A percentile compares a stretch with the other conserved stretches of the same genome.
phyloP scores from a whole-genome alignment of 2,888 invertebrate species.

The Anoplius nigerrimus region DNA sequence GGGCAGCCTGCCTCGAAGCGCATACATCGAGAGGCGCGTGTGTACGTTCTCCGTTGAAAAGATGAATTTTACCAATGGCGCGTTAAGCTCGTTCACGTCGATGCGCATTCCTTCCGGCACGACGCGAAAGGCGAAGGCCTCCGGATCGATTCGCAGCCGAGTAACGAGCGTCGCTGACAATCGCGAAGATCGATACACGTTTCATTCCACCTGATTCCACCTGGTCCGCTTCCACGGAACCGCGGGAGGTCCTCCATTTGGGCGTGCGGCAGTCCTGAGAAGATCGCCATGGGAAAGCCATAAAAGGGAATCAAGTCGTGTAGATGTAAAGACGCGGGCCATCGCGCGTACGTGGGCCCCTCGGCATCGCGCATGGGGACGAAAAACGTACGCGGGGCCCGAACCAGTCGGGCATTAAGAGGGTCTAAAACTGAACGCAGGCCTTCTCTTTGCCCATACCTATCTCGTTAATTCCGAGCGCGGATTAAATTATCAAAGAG shows the following conservation, averaged over 20 bases:
- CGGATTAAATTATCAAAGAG: too few species aligned
- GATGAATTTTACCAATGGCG: too few species aligned
- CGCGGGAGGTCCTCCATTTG: slow-evolving; percentile 56
- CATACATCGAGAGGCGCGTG: too few species aligned
- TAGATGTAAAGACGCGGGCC: slow-evolving; percentile 33
- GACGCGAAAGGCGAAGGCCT: too few species aligned
- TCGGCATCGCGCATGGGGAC: neutral
- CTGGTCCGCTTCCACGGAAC: slow-evolving; percentile 34
- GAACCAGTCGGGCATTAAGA: slow-evolving; percentile 4
- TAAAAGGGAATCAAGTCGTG: slow-evolving; percentile 52
- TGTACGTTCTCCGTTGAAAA: too few species aligned
- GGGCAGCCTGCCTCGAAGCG: too few species aligned
- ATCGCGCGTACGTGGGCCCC: slow-evolving; percentile 37
- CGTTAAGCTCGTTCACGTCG: too few species aligned
- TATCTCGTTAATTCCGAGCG: too few species aligned
- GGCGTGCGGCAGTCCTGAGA: slow-evolving; percentile 46
- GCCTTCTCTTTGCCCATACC: too few species aligned
- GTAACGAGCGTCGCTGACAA: slow-evolving; percentile 38
- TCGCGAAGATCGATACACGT: slow-evolving; percentile 24
- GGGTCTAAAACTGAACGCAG: neutral
- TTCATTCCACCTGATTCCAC: slow-evolving; percentile 1
- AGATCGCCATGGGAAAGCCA: slow-evolving; percentile 53
- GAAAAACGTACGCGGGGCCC: slow-evolving; percentile 4
- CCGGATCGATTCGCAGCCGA: too few species aligned
- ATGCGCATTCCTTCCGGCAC: too few species aligned